phyloP scores from a whole-genome alignment of 1,140 invertebrate genomes.

The Aphaenogaster floridana region DNA sequence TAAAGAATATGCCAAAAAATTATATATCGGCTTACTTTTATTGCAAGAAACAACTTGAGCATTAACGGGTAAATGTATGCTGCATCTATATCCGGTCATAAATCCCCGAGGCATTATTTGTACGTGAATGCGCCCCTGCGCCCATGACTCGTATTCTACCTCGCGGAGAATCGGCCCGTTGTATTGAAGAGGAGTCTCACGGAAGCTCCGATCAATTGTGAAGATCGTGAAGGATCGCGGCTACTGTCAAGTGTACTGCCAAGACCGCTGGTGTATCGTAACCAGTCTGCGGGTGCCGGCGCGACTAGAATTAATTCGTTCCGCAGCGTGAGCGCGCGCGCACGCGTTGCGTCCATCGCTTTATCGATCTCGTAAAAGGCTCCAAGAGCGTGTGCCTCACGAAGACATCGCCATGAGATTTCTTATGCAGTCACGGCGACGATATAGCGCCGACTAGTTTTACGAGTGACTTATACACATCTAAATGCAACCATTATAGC shows the following conservation, averaged over 20 bases:
- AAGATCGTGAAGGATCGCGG: constrained; percentile 74
- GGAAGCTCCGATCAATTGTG: constrained; percentile 69
- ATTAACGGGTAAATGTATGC: constrained; percentile 8
- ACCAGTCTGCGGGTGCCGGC: constrained; percentile 61
- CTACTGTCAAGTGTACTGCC: constrained; percentile 51
- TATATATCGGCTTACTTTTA: background rate
- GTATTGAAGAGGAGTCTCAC: constrained; percentile 43
- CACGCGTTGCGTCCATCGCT: constrained; percentile 60
- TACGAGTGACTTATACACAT: constrained; percentile 51
- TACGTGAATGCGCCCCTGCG: constrained; percentile 46
- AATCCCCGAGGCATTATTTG: constrained; percentile 24
- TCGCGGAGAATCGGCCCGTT: constrained; percentile 35
- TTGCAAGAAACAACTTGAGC: background rate
- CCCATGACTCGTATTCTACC: constrained; percentile 55
- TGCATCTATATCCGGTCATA: constrained; percentile 29
- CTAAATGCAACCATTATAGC: constrained; percentile 44
- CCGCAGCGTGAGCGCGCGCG: constrained; percentile 65
- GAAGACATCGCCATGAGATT: constrained; percentile 65
- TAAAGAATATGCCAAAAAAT: background rate
- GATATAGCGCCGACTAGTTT: constrained; percentile 38
- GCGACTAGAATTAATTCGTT: constrained; percentile 77
- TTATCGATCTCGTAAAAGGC: constrained; percentile 75
- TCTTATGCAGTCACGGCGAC: constrained; percentile 55
- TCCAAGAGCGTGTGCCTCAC: constrained; percentile 68
- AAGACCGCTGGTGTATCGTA: constrained; percentile 29